phyloP scores from a whole-genome alignment of 2,797 vertebrate species.

The Eutrigla gurnardus region DNA sequence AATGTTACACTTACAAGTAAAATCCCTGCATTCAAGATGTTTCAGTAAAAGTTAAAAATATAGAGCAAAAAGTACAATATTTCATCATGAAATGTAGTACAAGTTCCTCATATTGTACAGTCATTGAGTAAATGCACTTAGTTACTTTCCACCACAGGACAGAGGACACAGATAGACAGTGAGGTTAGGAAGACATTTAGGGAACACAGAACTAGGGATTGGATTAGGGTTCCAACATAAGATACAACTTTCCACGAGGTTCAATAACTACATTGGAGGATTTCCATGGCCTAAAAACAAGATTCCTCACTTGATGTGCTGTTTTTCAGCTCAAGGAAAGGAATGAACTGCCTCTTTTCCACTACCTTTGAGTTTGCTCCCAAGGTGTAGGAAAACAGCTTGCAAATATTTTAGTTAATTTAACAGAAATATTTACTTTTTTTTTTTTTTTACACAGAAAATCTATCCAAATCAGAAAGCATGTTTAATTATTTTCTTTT shows the following conservation, averaged over 20 bases:
- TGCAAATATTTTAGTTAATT: conserved; percentile 1
- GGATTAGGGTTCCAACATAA: neutral
- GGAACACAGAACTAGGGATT: neutral
- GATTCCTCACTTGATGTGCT: conserved; percentile 18
- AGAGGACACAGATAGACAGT: neutral
- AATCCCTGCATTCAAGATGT: neutral
- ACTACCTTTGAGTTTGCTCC: neutral
- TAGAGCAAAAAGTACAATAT: neutral
- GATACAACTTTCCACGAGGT: conserved; percentile 37
- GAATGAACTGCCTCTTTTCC: conserved; percentile 12
- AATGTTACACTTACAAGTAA: neutral
- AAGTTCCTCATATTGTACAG: neutral
- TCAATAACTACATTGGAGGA: conserved; percentile 20
- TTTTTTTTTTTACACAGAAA: neutral
- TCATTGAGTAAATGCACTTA: neutral
- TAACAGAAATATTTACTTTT: neutral
- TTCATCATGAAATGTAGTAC: neutral
- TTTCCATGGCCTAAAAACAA: conserved; percentile 34
- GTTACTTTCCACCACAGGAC: conserved; percentile 6
- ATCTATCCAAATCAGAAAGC: neutral
- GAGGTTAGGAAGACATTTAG: neutral
- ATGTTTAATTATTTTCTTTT: neutral
- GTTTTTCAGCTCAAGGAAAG: conserved; percentile 22
- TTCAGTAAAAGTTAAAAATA: no score
- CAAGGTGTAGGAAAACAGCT: conserved; percentile 13